Percentiles rank a stretch among this genome's conserved stretches.
phyloP scores from a whole-genome alignment of 2,113 vertebrate species.

The Hyaena hyaena region DNA sequence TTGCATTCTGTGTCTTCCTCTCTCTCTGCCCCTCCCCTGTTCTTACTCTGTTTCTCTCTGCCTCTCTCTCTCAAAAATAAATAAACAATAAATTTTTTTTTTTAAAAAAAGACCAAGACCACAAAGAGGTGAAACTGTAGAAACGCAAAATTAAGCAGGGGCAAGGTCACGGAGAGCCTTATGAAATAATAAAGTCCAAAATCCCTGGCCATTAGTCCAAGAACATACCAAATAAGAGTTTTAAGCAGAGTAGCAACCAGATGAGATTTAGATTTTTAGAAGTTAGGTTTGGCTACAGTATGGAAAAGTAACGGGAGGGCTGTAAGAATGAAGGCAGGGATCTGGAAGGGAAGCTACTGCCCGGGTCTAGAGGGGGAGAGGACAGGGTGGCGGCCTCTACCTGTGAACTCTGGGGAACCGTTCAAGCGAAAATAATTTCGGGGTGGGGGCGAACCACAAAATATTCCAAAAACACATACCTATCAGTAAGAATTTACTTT shows the following conservation, averaged over 20 bases:
- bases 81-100: too few relatives aligned
- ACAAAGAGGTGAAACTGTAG: fast-evolving
- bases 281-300: too few relatives aligned
- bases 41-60: too few relatives aligned
- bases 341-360: not conserved
- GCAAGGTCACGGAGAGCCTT: not conserved
- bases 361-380: fast-evolving
- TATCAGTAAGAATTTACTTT: not conserved
- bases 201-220: not conserved
- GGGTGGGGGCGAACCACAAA: not conserved
- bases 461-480: not conserved
- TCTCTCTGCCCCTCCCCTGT: too few relatives aligned
- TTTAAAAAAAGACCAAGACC: too few relatives aligned
- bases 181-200: not conserved
- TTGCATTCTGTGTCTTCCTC: too few relatives aligned
- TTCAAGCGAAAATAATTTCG: not conserved
- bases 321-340: not conserved
- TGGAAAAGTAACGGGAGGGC: not conserved
- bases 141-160: not conserved
- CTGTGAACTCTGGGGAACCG: not conserved
- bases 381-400: fast-evolving
- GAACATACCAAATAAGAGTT: not conserved
- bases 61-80: too few relatives aligned
- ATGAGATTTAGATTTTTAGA: not conserved
- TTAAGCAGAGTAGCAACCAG: not conserved